Conservation (phyloP, 2,888 invertebrate genomes). For the Salpingus planirostris region DNA sequence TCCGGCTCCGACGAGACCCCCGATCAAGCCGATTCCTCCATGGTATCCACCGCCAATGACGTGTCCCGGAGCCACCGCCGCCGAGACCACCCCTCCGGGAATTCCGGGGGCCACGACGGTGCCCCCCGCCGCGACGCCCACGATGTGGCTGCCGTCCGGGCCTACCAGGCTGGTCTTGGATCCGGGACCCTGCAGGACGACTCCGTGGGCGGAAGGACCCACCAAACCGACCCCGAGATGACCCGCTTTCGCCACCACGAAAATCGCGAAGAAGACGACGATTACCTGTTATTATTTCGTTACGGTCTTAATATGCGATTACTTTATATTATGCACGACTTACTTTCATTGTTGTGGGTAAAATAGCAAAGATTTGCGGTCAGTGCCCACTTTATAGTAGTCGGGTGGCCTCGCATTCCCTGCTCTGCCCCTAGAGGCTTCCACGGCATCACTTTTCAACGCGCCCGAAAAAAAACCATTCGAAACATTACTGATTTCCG, state of each 20-base stretch:
- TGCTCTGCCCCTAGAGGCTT: too few species aligned
- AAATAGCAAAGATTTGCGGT: too few species aligned
- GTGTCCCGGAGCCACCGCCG: slow-evolving; percentile 23
- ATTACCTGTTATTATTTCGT: too few species aligned
- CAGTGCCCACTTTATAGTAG: too few species aligned
- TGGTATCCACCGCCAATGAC: slow-evolving; percentile 12
- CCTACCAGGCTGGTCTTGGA: slow-evolving; percentile 24
- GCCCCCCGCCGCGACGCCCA: slow-evolving; percentile 39
- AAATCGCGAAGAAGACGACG: slow-evolving; percentile 12
- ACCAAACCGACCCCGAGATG: slow-evolving; percentile 19
- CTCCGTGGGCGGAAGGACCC: slow-evolving; percentile 25
- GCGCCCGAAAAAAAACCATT: too few species aligned
- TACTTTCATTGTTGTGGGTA: too few species aligned
- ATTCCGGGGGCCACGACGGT: slow-evolving; percentile 33
- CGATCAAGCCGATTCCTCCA: slow-evolving; percentile 10
- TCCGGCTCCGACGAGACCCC: slow-evolving; percentile 11
- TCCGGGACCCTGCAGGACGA: slow-evolving; percentile 25
- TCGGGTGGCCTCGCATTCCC: too few species aligned
- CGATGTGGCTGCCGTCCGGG: slow-evolving; percentile 40
- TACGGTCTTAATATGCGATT: too few species aligned
- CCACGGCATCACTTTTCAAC: too few species aligned
- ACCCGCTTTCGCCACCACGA: too few species aligned
- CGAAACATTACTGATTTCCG: too few species aligned
- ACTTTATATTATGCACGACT: too few species aligned
- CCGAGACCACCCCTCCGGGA: slow-evolving; percentile 24